These are phyloP conservation scores for Pristionchus entomophagus DNA, from an alignment of 2,888 invertebrate genomes.

Conservation along the genomic window DNA sequence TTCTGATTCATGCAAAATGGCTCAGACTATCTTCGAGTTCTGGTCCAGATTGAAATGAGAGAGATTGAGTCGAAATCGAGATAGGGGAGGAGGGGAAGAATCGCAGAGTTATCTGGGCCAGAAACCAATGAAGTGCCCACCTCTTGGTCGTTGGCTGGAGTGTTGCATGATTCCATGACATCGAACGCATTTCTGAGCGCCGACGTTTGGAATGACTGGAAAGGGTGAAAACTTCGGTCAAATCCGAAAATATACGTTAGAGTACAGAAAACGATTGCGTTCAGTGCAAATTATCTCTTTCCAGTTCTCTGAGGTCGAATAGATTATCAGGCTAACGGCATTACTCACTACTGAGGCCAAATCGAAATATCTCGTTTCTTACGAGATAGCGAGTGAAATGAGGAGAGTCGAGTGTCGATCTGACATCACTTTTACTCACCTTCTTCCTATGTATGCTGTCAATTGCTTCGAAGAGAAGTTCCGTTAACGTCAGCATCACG, in stretches of 20 bases:
- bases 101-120: too few relatives aligned
- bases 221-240: neutral
- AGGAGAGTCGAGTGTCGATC: too few relatives aligned
- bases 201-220: neutral
- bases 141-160: neutral
- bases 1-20: neutral
- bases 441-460: neutral
- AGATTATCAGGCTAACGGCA: neutral
- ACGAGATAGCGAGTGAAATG: too few relatives aligned
- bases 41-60: too few relatives aligned
- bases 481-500: neutral
- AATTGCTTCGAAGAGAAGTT: neutral
- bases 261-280: too few relatives aligned
- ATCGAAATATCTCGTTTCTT: too few relatives aligned
- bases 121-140: neutral
- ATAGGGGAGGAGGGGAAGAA: too few relatives aligned
- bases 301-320: too few relatives aligned
- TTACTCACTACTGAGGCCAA: neutral
- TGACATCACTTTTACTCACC: neutral
- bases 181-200: neutral
- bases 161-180: neutral
- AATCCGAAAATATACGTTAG: too few relatives aligned
- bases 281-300: neutral
- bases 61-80: too few relatives aligned
- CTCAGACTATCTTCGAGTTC: neutral